A percentile compares a stretch with the other conserved stretches of the same genome.
Evolutionary conservation across 92 coral and sea anemone genomes (phyloP).

Genomic region (Porites cylindrica): DNA sequence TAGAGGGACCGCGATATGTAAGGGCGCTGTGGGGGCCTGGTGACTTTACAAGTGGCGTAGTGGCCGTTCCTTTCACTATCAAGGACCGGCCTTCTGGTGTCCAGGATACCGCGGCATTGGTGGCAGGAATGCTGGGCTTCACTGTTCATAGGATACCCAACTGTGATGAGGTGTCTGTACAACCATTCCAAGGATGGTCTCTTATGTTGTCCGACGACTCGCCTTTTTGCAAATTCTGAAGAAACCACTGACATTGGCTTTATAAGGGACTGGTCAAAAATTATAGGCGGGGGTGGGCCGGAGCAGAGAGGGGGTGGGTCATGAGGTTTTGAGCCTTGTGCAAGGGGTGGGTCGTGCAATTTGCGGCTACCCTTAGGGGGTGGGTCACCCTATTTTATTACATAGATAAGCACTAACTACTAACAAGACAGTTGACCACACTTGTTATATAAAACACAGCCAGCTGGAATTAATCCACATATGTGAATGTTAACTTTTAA

Average conservation of each 20-base stretch:
- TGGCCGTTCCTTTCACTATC: conserved; percentile 55
- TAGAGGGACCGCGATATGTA: conserved; percentile 11
- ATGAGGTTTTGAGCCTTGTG: no score
- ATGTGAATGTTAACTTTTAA: no score
- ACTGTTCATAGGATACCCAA: conserved; percentile 37
- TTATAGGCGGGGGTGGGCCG: no score
- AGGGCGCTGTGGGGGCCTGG: neutral
- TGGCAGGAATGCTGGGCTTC: conserved; percentile 66
- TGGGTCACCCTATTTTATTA: no score
- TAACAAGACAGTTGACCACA: no score
- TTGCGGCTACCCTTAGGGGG: no score
- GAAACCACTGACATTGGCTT: neutral
- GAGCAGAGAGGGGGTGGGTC: no score
- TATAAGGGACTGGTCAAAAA: no score
- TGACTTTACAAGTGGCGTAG: conserved; percentile 47
- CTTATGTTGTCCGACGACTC: conserved; percentile 62
- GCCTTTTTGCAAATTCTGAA: conserved; percentile 27
- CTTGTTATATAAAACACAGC: no score
- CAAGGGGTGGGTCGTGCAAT: no score
- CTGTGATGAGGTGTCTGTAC: conserved; percentile 41
- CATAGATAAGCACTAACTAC: no score
- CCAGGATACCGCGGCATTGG: conserved; percentile 62
- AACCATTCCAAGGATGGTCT: conserved; percentile 82
- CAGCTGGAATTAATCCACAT: no score
- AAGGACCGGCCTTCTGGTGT: conserved; percentile 15